Base-by-base conservation (phyloP, 2,113 vertebrate species). In the Thryonomys swinderianus region DNA sequence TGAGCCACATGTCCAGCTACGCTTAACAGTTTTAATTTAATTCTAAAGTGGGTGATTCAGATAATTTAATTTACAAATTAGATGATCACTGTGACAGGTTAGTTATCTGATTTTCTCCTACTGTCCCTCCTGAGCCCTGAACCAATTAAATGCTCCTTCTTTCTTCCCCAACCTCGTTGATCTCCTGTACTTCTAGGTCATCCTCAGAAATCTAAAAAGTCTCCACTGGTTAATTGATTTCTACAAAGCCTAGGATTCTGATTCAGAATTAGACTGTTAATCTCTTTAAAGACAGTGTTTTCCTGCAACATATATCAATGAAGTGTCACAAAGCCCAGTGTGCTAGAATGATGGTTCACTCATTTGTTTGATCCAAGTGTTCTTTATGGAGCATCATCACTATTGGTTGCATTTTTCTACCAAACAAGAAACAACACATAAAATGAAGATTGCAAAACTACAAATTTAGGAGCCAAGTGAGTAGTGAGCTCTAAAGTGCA, bases 1-100 rank as follows among this genome's bases (percentile, higher is more conserved):
- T n/a, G n/a, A n/a, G n/a, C n/a, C n/a, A n/a, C n/a, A n/a, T n/a
- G n/a, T n/a, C n/a, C n/a, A n/a, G n/a, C n/a, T n/a, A n/a, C n/a
- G n/a, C n/a, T n/a, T n/a, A n/a, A n/a, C n/a, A n/a, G n/a, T 37
- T 91, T 90, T 94, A 88, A 74, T 13, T 88, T 73, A 62, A 34
- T 14, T 34, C 13, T 78, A 78, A 71, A 57, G 69, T 37, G 53
- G 80, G 34, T 21, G 18, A 71, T n/a, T 61, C 32, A 76, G 73
- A 73, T 48, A 71, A 59, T 4, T 78, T 53, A 25, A 18, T 18
- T 17, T 57, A n/a, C 45, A 57, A 57, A 64, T 62, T 45, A 73
- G 79, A 51, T 14, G 20, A 37, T 12, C 66, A 27, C 13, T 87
- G 12, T 3, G 57, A 59, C 66, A 83, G 27, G n/a, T 25, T 7